Base-by-base conservation (phyloP, 2,797 vertebrate species). In the Kryptolebias ocellatus region DNA sequence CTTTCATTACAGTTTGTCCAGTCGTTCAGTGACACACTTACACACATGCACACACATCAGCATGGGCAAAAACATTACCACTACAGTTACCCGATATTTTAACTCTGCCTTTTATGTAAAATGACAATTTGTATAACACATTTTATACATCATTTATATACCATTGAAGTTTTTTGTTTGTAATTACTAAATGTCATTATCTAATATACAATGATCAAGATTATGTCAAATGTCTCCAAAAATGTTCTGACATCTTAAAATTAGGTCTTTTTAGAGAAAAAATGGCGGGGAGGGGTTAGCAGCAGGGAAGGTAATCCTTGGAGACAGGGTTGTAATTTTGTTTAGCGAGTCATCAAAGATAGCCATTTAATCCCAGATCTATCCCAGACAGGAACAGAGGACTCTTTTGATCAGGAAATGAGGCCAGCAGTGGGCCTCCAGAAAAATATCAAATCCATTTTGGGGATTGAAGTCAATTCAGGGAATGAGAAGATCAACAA, bases 291-390 rank as follows among this genome's bases (percentile, higher is more conserved):
- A 29, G 53, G 70, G 54, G 18, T 68, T 67, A 65, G 59, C 66
- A 61, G 71, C 34, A 0, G 67, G 64, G 60, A 64, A 76, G 58
- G 72, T 83, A 84, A 83, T 86, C 87, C 90, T 84, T 72, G 44
- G 76, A 88, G 82, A 85, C 78, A 72, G 71, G 71, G 71, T 86
- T 89, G 89, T 90, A 91, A 94, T 94, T 92, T 92, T 74, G 70
- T 78, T 92, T 92, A 93, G 91, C 90, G 90, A 91, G 66, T 89
- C 90, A 92, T 92, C 91, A 93, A 92, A 92, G 93, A 89, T 89
- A 79, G 78, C 51, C 79, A 86, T 92, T 92, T 93, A 93, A 94
- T 94, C 91, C 91, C 87, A 87, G 83, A 90, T 92, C 86, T 81
- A 79, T 87, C 83, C 84, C 72, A 87, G 87, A 85, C 84, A 86